Evolutionary conservation across 1,140 invertebrate genomes (phyloP).

Genomic region (Oryctes rhinoceros): DNA sequence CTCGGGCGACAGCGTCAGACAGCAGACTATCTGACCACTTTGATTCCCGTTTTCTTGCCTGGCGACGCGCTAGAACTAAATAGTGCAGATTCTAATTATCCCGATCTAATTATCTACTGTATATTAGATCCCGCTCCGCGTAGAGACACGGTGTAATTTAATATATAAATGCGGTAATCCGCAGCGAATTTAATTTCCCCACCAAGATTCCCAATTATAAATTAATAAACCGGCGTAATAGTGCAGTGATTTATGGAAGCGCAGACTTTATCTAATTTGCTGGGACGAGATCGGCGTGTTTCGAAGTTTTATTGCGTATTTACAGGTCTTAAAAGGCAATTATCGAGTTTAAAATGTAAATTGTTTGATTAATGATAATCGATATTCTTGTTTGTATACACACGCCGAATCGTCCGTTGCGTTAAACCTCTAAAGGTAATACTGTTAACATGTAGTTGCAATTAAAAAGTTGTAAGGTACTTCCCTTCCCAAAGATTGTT

Average conservation of each 20-base stretch:
- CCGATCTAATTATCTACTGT: slow-evolving; percentile 18
- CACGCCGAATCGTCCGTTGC: too few relatives aligned
- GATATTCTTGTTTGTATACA: too few relatives aligned
- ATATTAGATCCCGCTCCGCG: slow-evolving; percentile 12
- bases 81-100: slow-evolving; percentile 33
- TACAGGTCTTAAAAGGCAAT: background rate
- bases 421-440: too few relatives aligned
- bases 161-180: slow-evolving; percentile 29
- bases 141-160: background rate
- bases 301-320: slow-evolving; percentile 13
- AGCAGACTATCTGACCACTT: background rate
- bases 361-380: too few relatives aligned
- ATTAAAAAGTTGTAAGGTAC: too few relatives aligned
- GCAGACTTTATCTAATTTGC: slow-evolving; percentile 9
- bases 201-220: slow-evolving; percentile 21
- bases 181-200: slow-evolving; percentile 19
- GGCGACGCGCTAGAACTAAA: background rate
- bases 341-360: background rate
- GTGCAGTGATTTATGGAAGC: slow-evolving; percentile 16
- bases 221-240: slow-evolving; percentile 10
- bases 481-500: too few relatives aligned
- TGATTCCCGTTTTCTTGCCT: background rate
- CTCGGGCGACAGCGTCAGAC: background rate
- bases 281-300: background rate
- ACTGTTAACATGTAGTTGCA: too few relatives aligned